Conservation (phyloP, 2,113 vertebrate genomes). For the Peucedramus taeniatus region DNA sequence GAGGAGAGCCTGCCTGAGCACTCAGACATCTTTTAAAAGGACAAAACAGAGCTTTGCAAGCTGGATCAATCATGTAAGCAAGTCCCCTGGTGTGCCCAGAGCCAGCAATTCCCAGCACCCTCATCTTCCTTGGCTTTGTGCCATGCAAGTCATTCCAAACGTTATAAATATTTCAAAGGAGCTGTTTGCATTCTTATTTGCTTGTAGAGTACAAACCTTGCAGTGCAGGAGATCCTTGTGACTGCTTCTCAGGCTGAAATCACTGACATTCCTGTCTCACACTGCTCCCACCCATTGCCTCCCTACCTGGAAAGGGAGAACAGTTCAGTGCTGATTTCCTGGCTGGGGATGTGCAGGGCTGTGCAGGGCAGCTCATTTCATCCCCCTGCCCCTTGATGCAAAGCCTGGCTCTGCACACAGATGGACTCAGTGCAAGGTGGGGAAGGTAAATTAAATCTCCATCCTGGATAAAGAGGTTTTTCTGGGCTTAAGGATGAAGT, state of each 20-base stretch:
- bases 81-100: neutral
- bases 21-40: neutral
- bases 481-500: neutral
- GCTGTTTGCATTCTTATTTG: neutral
- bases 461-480: neutral
- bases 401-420: neutral
- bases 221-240: neutral
- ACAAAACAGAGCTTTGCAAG: neutral
- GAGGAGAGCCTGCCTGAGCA: neutral
- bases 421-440: neutral
- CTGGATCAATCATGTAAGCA: neutral
- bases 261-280: neutral
- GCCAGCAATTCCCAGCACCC: neutral
- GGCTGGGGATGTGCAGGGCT: neutral
- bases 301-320: neutral
- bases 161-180: slow-evolving; percentile 21
- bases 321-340: neutral
- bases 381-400: neutral
- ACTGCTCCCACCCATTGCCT: neutral
- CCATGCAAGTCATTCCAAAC: neutral
- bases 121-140: neutral
- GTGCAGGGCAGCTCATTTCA: neutral
- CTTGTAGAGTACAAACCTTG: neutral
- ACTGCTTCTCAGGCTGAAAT: neutral
- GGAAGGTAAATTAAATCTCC: neutral